Conservation (phyloP, 2,797 vertebrate genomes). For the Varecia variegata region DNA sequence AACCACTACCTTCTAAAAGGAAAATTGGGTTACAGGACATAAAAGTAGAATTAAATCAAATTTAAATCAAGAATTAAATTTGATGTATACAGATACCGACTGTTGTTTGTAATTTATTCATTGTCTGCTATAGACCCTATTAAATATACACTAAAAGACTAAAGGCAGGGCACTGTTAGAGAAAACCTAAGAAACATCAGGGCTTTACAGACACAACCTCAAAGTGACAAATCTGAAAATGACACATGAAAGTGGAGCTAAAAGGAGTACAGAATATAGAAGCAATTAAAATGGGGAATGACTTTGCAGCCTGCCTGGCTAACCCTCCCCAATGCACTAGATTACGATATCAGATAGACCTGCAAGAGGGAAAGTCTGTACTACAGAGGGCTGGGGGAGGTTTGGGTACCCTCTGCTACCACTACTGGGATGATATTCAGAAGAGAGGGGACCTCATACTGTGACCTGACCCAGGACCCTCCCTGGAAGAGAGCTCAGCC, state of each 20-base stretch:
- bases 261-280: background rate
- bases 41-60: background rate
- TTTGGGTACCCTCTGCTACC: slow-evolving; percentile 50
- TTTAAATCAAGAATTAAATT: background rate
- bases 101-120: background rate
- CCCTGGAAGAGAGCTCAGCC: slow-evolving; percentile 63
- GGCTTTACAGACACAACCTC: background rate
- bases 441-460: slow-evolving; percentile 75
- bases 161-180: background rate
- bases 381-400: slow-evolving; percentile 19
- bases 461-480: slow-evolving; percentile 72
- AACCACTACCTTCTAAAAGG: background rate
- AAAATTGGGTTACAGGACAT: background rate
- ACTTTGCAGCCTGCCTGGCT: too few relatives aligned
- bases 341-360: too few relatives aligned
- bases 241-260: background rate
- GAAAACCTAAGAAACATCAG: background rate
- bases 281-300: background rate
- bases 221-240: background rate
- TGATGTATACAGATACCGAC: background rate
- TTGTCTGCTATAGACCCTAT: background rate
- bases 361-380: slow-evolving; percentile 29
- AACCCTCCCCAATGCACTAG: too few relatives aligned
- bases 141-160: background rate
- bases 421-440: slow-evolving; percentile 53